Percentiles rank a stretch among this genome's conserved stretches.
Evolutionary conservation across 2,113 vertebrate species (phyloP).

Genomic region (Poecilia latipinna): DNA sequence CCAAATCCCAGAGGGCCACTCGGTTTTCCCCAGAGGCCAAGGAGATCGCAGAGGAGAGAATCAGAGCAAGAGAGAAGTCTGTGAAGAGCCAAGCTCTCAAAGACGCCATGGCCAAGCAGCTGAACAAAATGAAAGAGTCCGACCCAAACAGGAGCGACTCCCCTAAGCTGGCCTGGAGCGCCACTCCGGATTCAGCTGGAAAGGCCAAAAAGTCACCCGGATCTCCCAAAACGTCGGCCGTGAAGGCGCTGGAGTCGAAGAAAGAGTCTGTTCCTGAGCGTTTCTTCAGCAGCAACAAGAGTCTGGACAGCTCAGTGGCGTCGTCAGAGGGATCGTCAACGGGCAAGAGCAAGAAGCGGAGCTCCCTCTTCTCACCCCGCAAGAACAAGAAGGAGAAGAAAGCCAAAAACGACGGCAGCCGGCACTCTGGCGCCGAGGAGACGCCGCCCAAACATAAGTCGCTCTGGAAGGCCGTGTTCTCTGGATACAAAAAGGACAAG

Average conservation of each 20-base stretch:
- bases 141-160: slow-evolving; percentile 71
- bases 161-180: slow-evolving; percentile 72
- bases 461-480: slow-evolving; percentile 95
- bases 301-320: slow-evolving; percentile 88
- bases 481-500: slow-evolving; percentile 96
- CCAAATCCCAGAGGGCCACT: slow-evolving; percentile 73
- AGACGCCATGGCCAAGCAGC: slow-evolving; percentile 94
- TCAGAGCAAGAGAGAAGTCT: slow-evolving; percentile 92
- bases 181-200: slow-evolving; percentile 45
- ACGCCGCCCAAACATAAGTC: slow-evolving; percentile 89
- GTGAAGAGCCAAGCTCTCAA: slow-evolving; percentile 92
- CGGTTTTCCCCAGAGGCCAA: slow-evolving; percentile 91
- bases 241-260: slow-evolving; percentile 79
- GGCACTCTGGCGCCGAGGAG: slow-evolving; percentile 81
- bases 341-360: slow-evolving; percentile 92
- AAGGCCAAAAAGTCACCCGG: slow-evolving; percentile 76
- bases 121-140: slow-evolving; percentile 90
- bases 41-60: slow-evolving; percentile 92
- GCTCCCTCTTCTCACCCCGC: slow-evolving; percentile 94
- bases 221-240: slow-evolving; percentile 73
- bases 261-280: slow-evolving; percentile 83
- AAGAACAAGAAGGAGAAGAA: slow-evolving; percentile 98
- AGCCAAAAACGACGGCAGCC: slow-evolving; percentile 86
- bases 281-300: slow-evolving; percentile 80
- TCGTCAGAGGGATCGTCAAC: slow-evolving; percentile 89